Conservation (phyloP, 2,113 vertebrate genomes). For the Ascaphus truei region DNA sequence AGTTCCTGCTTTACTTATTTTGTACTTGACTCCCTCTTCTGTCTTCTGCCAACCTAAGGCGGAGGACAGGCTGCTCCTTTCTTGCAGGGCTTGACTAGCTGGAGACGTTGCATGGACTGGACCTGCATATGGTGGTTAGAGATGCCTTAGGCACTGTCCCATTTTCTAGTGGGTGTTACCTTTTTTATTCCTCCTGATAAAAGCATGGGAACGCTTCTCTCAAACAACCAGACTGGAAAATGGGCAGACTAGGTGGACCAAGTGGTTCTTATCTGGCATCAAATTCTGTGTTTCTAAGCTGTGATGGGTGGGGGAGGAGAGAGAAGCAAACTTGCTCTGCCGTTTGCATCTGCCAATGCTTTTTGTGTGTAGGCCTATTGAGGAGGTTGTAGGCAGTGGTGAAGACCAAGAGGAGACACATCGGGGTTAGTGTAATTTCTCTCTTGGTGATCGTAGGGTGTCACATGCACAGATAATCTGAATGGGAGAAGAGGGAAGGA, state of each 20-base stretch:
- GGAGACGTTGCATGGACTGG: slow-evolving; percentile 27
- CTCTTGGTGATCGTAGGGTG: too few relatives aligned
- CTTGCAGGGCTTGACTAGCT: slow-evolving; percentile 22
- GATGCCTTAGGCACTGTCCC: slow-evolving; percentile 32
- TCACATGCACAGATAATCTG: too few relatives aligned
- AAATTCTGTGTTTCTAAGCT: too few relatives aligned
- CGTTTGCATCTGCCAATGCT: too few relatives aligned
- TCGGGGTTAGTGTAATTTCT: too few relatives aligned
- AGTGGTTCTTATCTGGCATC: too few relatives aligned
- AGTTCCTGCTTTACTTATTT: not conserved
- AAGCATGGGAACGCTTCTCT: slow-evolving; percentile 33
- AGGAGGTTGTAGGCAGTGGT: too few relatives aligned
- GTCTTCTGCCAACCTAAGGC: not conserved
- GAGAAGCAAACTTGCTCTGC: not conserved
- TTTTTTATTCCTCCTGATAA: slow-evolving; percentile 5
- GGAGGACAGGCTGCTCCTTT: not conserved
- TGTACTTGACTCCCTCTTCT: not conserved
- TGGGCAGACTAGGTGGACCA: too few relatives aligned
- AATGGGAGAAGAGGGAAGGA: too few relatives aligned
- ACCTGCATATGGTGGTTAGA: slow-evolving; percentile 11
- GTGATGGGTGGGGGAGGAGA: not conserved
- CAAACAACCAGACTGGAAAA: slow-evolving; percentile 1
- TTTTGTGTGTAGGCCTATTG: too few relatives aligned
- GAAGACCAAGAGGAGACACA: too few relatives aligned
- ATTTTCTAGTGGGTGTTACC: slow-evolving; percentile 32